Conservation (phyloP, 2,113 vertebrate species). For the Antechinus stuartii region DNA sequence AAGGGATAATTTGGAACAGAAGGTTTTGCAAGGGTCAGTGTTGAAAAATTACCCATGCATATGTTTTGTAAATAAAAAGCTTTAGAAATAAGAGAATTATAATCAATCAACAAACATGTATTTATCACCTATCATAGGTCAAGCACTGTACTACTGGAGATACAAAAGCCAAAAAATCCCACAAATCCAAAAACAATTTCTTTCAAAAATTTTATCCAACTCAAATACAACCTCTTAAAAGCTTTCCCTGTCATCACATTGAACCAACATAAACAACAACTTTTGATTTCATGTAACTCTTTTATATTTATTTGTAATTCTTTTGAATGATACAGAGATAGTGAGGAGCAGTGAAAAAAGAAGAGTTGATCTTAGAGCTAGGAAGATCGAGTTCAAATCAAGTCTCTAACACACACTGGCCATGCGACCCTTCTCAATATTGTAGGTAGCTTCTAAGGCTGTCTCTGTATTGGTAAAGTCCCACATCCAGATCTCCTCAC, state of each 20-base stretch:
- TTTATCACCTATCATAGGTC: no score
- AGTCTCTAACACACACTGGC: not conserved
- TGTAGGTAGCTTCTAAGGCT: not conserved
- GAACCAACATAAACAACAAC: not conserved
- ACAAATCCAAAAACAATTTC: no score
- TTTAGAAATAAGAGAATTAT: no score
- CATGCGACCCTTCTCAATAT: not conserved
- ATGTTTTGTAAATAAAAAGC: no score
- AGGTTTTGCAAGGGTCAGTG: no score
- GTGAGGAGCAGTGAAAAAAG: not conserved
- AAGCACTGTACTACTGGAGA: no score
- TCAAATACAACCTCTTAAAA: not conserved
- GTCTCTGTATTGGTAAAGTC: not conserved
- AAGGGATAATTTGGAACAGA: no score
- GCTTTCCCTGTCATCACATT: not conserved
- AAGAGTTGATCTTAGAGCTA: not conserved
- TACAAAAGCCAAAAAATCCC: no score
- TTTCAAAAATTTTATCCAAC: not conserved
- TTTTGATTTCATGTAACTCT: not conserved
- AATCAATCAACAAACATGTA: no score
- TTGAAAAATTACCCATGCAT: no score
- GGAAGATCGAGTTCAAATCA: not conserved
- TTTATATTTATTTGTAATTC: not conserved
- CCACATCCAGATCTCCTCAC: not conserved
- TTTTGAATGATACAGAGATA: not conserved